Evolutionary conservation across 2,797 vertebrate species (phyloP).

Genomic region (Pachyuromys duprasi): DNA sequence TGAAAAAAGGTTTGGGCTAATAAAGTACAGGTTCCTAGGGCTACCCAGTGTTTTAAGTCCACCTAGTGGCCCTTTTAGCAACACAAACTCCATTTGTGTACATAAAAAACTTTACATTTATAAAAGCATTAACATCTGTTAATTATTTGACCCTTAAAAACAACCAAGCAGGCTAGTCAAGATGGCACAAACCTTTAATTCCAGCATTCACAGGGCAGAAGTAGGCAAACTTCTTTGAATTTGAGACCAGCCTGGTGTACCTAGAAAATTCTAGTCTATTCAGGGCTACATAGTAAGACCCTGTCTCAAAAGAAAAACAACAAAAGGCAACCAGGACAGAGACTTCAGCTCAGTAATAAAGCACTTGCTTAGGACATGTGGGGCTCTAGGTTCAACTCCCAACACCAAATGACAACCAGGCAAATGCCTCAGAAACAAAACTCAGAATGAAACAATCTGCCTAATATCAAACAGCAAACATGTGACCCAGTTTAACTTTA

Average conservation of each 20-base stretch:
- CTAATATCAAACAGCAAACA: slow-evolving; percentile 10
- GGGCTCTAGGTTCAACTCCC: neutral
- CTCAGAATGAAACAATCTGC: slow-evolving; percentile 21
- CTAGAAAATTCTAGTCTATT: neutral
- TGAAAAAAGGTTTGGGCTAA: slow-evolving; percentile 48
- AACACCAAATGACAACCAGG: neutral
- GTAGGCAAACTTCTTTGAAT: neutral
- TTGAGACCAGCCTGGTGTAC: neutral
- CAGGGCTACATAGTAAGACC: neutral
- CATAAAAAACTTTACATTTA: neutral
- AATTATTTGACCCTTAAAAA: slow-evolving; percentile 46
- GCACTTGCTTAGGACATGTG: neutral
- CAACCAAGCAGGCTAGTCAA: neutral
- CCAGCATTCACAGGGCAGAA: neutral
- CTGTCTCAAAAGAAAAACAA: neutral
- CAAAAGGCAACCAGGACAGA: neutral
- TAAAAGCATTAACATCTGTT: slow-evolving; percentile 38
- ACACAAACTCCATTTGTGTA: slow-evolving; percentile 30
- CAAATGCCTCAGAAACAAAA: slow-evolving; percentile 37
- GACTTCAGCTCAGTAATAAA: neutral
- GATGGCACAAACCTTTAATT: neutral
- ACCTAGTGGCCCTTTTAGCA: neutral
- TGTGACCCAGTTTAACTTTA: neutral
- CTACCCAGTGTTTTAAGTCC: neutral
- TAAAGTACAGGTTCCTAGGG: neutral